A percentile compares a stretch with the other conserved stretches of the same genome.
Evolutionary conservation across 2,888 invertebrate species (phyloP).

Genomic region (Orchestes rusci): DNA sequence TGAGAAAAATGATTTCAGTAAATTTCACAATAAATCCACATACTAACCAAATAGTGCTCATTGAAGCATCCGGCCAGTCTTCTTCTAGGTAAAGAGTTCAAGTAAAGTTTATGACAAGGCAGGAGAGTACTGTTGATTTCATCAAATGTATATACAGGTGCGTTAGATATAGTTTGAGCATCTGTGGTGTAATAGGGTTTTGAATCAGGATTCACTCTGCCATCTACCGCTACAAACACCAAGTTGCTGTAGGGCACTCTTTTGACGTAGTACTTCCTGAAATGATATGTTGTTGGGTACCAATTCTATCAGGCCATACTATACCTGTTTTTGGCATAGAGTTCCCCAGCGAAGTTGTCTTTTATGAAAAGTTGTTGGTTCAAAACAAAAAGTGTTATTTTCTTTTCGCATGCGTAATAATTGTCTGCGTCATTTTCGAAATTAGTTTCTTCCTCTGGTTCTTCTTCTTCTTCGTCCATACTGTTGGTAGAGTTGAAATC

Average conservation of each 20-base stretch:
- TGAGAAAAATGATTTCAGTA: constrained; percentile 26
- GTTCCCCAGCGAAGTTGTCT: constrained; percentile 31
- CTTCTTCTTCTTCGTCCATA: constrained; percentile 10
- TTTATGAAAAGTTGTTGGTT: constrained; percentile 32
- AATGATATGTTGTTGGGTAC: no score
- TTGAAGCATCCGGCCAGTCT: constrained; percentile 70
- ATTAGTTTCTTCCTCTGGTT: constrained; percentile 37
- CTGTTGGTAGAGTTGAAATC: neutral
- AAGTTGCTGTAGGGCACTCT: constrained; percentile 72
- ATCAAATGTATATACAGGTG: constrained; percentile 36
- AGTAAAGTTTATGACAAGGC: constrained; percentile 69
- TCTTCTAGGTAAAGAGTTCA: constrained; percentile 61
- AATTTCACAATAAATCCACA: no score
- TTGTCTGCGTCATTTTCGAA: constrained; percentile 37
- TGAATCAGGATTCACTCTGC: constrained; percentile 12
- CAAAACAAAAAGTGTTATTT: constrained; percentile 35
- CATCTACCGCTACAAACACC: constrained; percentile 64
- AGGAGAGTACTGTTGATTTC: constrained; percentile 48
- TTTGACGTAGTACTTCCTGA: constrained; percentile 60
- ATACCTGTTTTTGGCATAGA: constrained; percentile 11
- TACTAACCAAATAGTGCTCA: constrained; percentile 62
- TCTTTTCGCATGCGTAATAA: constrained; percentile 39
- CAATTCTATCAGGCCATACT: no score
- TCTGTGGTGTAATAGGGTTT: constrained; percentile 45
- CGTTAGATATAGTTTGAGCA: constrained; percentile 40